These are phyloP conservation scores for Oryzias curvinotus DNA, from an alignment of 2,113 vertebrate species.

Conservation along the genomic window DNA sequence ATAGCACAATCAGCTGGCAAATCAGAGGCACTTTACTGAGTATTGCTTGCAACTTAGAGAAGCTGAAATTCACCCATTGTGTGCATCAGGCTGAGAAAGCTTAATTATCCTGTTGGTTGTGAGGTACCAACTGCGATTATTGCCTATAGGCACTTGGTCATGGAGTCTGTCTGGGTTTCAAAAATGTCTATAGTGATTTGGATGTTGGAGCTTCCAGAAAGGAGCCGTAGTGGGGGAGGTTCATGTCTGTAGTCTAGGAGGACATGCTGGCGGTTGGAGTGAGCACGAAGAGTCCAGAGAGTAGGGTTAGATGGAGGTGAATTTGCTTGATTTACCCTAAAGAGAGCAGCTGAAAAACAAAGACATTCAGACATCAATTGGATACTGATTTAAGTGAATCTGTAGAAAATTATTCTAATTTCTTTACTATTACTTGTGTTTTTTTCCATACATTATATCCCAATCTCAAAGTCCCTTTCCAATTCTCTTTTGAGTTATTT, in stretches of 20 bases:
- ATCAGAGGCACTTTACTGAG: constrained; percentile 76
- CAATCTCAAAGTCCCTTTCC: too few relatives aligned
- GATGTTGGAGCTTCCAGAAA: too few relatives aligned
- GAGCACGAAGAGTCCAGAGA: too few relatives aligned
- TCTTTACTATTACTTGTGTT: constrained; percentile 12
- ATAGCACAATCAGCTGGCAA: constrained; percentile 75
- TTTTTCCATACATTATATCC: constrained; percentile 17
- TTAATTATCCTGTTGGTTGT: constrained; percentile 75
- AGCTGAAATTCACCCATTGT: constrained; percentile 58
- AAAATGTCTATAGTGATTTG: constrained; percentile 7
- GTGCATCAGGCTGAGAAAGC: constrained; percentile 65
- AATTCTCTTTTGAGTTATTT: too few relatives aligned
- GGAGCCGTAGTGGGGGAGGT: too few relatives aligned
- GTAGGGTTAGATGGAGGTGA: too few relatives aligned
- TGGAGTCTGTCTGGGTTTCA: background rate
- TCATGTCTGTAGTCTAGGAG: too few relatives aligned
- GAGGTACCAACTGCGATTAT: constrained; percentile 29
- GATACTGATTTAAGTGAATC: constrained; percentile 55
- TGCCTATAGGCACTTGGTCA: constrained; percentile 45
- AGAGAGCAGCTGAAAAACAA: too few relatives aligned
- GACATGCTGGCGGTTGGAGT: too few relatives aligned
- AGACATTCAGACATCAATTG: constrained; percentile 62
- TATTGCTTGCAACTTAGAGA: constrained; percentile 65
- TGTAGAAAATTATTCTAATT: constrained; percentile 44
- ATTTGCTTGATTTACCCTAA: too few relatives aligned